phyloP scores from a whole-genome alignment of 2,113 vertebrate species.

The Gopherus evgoodei region DNA sequence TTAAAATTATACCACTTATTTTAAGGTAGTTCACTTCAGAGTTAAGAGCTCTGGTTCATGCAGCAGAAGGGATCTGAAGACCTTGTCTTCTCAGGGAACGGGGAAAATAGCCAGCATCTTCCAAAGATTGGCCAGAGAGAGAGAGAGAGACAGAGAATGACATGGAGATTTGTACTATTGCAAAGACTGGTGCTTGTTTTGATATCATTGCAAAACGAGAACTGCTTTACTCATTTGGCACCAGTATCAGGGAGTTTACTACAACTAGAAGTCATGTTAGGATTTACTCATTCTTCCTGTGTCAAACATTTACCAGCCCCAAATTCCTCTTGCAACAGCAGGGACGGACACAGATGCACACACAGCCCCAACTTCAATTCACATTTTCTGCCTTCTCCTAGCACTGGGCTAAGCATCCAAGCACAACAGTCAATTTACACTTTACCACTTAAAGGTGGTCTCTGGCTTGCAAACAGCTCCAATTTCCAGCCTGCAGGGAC shows the following conservation, averaged over 20 bases:
- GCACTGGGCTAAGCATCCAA: background rate
- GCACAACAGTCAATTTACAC: background rate
- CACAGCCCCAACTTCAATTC: background rate
- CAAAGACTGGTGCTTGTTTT: accelerated
- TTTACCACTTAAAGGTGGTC: background rate
- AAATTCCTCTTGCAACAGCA: background rate
- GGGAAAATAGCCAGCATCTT: background rate
- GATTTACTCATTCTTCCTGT: background rate
- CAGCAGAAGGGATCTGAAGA: background rate
- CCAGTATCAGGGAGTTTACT: accelerated
- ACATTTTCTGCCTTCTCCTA: background rate
- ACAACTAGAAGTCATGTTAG: background rate
- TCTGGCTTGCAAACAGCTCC: background rate
- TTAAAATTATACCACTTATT: accelerated
- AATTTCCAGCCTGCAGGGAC: background rate
- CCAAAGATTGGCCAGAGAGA: accelerated
- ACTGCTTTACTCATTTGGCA: background rate
- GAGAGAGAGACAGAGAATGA: background rate
- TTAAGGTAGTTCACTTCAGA: background rate
- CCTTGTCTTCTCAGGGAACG: background rate
- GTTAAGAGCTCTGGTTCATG: background rate
- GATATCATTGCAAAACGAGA: accelerated
- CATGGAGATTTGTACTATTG: accelerated
- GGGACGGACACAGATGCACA: background rate
- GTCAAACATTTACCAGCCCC: background rate